Evolutionary conservation across 2,113 vertebrate genomes (phyloP).

Genomic region (Tachysurus fulvidraco): DNA sequence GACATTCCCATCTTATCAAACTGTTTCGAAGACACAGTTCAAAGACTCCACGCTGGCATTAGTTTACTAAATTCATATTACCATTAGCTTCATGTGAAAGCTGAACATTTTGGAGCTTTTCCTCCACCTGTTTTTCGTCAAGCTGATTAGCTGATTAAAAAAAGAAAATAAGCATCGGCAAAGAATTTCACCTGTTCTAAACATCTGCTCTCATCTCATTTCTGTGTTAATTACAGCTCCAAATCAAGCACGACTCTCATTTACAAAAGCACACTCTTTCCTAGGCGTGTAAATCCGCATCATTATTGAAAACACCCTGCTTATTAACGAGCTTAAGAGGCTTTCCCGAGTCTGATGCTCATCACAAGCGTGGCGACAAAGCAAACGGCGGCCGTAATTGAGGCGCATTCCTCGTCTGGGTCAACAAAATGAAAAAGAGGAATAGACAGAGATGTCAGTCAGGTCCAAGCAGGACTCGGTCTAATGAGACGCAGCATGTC

Average conservation of each 20-base stretch:
- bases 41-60: too few species aligned
- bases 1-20: too few species aligned
- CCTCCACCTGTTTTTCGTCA: background rate
- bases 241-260: background rate
- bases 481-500: constrained; percentile 44
- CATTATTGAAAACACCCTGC: constrained; percentile 22
- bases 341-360: constrained; percentile 20
- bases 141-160: background rate
- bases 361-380: background rate
- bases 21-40: too few species aligned
- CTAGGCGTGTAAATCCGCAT: constrained; percentile 7
- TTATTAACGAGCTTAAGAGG: constrained; percentile 37
- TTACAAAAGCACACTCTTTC: background rate
- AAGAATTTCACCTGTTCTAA: background rate
- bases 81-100: background rate
- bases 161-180: background rate
- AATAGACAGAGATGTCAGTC: constrained; percentile 33
- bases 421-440: constrained; percentile 22
- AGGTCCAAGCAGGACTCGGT: background rate
- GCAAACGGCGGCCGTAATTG: constrained; percentile 35
- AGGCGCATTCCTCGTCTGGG: constrained; percentile 35
- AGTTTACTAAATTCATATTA: background rate
- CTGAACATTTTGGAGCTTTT: background rate
- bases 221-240: background rate
- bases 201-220: background rate